Conservation (phyloP, 2,888 invertebrate species). For the Torymus texanus region DNA sequence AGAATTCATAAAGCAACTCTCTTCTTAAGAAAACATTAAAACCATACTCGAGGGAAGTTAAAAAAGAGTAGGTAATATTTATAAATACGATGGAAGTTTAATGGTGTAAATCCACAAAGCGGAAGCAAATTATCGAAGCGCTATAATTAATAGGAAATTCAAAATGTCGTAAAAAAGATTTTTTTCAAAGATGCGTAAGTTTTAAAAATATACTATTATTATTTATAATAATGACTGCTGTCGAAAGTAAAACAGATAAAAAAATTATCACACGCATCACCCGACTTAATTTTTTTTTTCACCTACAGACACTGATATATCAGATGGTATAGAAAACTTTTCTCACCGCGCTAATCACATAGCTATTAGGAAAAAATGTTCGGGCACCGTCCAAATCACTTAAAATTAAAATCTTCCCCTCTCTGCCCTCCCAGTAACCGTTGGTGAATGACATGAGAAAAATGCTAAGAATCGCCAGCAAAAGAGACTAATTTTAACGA, state of each 20-base stretch:
- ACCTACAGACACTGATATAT: no score
- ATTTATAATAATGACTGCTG: no score
- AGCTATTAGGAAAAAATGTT: no score
- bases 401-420: no score
- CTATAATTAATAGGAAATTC: not conserved
- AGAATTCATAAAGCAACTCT: conserved; percentile 39
- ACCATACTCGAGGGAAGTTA: not conserved
- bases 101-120: not conserved
- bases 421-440: no score
- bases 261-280: no score
- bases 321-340: no score
- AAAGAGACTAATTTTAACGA: conserved; percentile 49
- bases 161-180: not conserved
- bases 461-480: conserved; percentile 35
- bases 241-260: no score
- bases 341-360: no score
- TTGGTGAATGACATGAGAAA: conserved; percentile 45
- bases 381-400: no score
- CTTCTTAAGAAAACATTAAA: conserved; percentile 36
- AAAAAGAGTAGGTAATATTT: conserved; percentile 16
- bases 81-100: not conserved
- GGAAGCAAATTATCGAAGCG: conserved; percentile 2
- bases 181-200: not conserved
- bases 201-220: not conserved
- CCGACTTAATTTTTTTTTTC: no score